phyloP scores from a whole-genome alignment of 2,888 invertebrate genomes.

The Drosophila picticornis region DNA sequence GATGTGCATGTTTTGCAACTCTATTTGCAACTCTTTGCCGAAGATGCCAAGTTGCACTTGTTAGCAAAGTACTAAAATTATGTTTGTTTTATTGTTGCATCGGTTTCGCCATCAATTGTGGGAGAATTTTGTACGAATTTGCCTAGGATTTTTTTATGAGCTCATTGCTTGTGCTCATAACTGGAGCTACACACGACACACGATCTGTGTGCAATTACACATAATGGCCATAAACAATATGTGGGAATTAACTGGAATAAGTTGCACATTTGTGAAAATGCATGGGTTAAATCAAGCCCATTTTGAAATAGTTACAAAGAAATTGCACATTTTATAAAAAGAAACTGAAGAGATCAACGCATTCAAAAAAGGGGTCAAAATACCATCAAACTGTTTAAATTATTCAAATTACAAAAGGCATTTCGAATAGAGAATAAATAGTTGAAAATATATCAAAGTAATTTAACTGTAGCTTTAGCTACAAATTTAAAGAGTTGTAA shows the following conservation, averaged over 20 bases:
- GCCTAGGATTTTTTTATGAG: conserved; percentile 29
- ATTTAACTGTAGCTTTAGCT: no score
- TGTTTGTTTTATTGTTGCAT: conserved; percentile 7
- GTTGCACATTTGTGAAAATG: background rate
- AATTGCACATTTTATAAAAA: background rate
- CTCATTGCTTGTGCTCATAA: conserved; percentile 27
- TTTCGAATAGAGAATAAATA: no score
- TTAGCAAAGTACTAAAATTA: conserved; percentile 41
- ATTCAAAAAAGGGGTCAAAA: background rate
- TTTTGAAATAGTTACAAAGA: background rate
- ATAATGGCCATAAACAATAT: conserved; percentile 29
- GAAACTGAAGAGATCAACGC: background rate
- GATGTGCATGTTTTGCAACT: conserved; percentile 54
- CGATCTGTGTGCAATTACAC: conserved; percentile 38
- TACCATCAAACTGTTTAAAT: background rate
- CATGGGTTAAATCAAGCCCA: conserved; percentile 4
- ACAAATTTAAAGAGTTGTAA: background rate
- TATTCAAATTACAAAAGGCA: background rate
- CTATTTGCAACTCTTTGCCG: conserved; percentile 44
- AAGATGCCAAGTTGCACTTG: conserved; percentile 35
- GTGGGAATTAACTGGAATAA: conserved; percentile 23
- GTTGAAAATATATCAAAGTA: no score
- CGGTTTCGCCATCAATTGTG: conserved; percentile 65
- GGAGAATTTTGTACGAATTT: conserved; percentile 64
- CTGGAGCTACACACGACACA: conserved; percentile 32